Evolutionary conservation across 2,797 vertebrate species (phyloP).

Genomic region (Cheirogaleus major): DNA sequence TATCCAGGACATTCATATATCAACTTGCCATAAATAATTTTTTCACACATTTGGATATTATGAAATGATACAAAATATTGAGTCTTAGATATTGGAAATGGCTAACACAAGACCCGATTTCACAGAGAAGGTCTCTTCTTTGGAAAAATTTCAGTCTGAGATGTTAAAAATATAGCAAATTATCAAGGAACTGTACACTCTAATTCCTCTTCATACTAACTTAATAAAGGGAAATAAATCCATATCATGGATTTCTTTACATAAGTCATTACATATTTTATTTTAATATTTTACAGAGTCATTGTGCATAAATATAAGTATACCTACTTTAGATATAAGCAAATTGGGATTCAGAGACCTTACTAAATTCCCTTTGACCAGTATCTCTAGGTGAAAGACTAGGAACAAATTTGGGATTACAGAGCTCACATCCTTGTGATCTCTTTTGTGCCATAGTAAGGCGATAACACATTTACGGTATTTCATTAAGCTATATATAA

Average conservation of each 20-base stretch:
- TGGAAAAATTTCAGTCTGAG: background rate
- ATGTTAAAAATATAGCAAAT: background rate
- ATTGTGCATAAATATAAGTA: background rate
- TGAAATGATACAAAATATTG: background rate
- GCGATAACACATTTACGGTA: background rate
- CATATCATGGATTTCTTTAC: background rate
- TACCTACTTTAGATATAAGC: background rate
- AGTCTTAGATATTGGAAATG: background rate
- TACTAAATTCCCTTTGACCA: background rate
- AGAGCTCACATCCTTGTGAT: background rate
- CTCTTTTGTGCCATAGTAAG: background rate
- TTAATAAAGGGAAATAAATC: background rate
- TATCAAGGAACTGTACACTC: background rate
- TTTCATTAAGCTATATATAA: background rate
- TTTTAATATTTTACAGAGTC: background rate
- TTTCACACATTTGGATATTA: background rate
- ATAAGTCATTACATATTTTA: background rate
- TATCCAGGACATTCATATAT: too few relatives aligned
- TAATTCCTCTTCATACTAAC: background rate
- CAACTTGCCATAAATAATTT: background rate
- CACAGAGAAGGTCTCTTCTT: background rate
- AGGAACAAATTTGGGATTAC: background rate
- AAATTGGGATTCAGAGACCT: background rate
- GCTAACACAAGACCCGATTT: background rate
- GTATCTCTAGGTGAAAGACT: background rate